phyloP scores from a whole-genome alignment of 2,113 vertebrate species.

The Hydrolagus affinis region DNA sequence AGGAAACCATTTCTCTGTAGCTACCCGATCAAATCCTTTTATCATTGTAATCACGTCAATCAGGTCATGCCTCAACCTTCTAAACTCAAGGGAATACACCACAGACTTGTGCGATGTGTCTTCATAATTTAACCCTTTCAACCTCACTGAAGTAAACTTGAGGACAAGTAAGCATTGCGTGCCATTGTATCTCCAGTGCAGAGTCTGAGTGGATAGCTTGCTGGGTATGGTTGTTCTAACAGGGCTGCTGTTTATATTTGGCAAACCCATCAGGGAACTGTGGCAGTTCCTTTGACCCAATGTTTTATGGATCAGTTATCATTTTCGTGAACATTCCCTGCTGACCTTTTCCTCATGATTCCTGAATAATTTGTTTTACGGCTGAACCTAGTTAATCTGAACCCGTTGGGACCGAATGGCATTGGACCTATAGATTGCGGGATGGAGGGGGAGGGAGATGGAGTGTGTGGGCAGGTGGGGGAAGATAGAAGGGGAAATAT shows the following conservation, averaged over 20 bases:
- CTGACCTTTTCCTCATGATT: neutral
- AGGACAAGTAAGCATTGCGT: neutral
- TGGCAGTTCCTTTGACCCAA: conserved; percentile 4
- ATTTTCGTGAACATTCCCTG: neutral
- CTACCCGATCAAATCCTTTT: no score
- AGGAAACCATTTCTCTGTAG: no score
- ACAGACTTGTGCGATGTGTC: no score
- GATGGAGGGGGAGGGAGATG: neutral
- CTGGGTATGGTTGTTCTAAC: neutral
- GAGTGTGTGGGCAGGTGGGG: no score
- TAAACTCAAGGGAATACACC: no score
- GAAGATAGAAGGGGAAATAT: neutral
- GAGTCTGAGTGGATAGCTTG: neutral
- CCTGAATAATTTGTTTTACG: neutral
- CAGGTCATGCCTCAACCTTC: no score
- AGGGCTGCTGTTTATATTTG: conserved; percentile 12
- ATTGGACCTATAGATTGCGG: neutral
- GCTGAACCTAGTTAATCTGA: neutral
- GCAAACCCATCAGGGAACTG: neutral
- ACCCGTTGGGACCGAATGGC: neutral
- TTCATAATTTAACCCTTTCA: no score
- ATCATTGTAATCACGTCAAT: no score
- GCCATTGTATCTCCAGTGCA: neutral
- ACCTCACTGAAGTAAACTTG: neutral
- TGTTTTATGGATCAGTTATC: conserved; percentile 28